phyloP scores from a whole-genome alignment of 2,888 invertebrate species.

The Cryptus viduatorius region DNA sequence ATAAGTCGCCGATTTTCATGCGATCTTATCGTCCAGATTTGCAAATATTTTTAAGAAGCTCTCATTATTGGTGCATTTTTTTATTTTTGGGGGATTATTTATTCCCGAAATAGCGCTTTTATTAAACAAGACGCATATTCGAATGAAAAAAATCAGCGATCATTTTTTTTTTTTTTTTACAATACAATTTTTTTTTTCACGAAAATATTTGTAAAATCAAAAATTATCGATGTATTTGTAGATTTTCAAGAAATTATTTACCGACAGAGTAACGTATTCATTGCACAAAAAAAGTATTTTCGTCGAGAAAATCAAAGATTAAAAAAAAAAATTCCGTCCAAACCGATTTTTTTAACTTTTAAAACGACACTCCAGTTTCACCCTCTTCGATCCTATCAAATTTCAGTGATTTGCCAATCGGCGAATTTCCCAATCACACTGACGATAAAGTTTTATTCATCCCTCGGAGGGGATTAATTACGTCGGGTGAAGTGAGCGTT shows the following conservation, averaged over 20 bases:
- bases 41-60: too few species aligned
- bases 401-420: constrained; percentile 65
- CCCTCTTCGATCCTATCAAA: constrained; percentile 35
- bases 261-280: too few species aligned
- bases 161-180: not conserved
- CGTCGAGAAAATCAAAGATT: too few species aligned
- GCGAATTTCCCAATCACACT: constrained; percentile 62
- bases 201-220: too few species aligned
- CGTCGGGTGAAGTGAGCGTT: constrained; percentile 40
- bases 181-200: not conserved
- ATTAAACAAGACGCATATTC: not conserved
- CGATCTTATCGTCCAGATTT: too few species aligned
- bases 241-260: too few species aligned
- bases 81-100: not conserved
- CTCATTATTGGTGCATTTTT: too few species aligned
- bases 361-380: not conserved
- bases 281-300: too few species aligned
- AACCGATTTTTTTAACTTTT: not conserved
- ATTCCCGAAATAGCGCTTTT: not conserved
- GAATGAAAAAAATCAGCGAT: not conserved
- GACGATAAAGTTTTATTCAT: constrained; percentile 66
- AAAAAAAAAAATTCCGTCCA: too few species aligned
- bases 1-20: too few species aligned
- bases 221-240: too few species aligned
- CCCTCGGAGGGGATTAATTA: constrained; percentile 62